phyloP scores from a whole-genome alignment of 2,888 invertebrate species.

The Geotrupes spiniger region DNA sequence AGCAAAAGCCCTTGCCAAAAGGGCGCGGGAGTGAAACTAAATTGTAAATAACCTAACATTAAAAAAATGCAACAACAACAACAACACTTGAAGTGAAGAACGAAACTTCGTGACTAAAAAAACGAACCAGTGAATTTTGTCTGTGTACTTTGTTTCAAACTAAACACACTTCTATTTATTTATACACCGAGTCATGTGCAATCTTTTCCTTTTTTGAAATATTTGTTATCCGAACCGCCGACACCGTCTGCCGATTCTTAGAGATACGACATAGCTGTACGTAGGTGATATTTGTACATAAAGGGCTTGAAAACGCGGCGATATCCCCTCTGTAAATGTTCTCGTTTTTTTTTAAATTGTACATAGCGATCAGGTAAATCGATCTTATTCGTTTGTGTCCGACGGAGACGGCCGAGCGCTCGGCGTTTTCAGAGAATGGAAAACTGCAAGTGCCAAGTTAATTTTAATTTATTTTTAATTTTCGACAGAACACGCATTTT shows the following conservation, averaged over 20 bases:
- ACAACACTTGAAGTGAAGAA: no score
- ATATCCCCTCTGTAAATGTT: slow-evolving; percentile 3
- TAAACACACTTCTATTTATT: not conserved
- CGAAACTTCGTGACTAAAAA: no score
- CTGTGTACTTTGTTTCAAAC: no score
- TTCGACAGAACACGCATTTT: not conserved
- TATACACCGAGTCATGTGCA: slow-evolving; percentile 5
- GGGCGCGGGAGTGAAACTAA: slow-evolving; percentile 47
- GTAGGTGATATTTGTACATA: slow-evolving; percentile 10
- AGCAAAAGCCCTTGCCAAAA: slow-evolving; percentile 51
- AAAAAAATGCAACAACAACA: slow-evolving; percentile 3
- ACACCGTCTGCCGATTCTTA: not conserved
- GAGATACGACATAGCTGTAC: slow-evolving; percentile 5
- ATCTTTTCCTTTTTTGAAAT: not conserved
- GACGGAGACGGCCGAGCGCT: no score
- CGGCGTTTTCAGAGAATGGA: not conserved
- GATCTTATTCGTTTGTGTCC: no score
- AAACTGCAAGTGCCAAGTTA: slow-evolving; percentile 6
- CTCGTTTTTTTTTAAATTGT: no score
- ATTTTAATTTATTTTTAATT: slow-evolving; percentile 6
- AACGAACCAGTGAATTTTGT: no score
- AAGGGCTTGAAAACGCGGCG: not conserved
- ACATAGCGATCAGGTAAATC: no score
- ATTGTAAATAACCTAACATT: no score
- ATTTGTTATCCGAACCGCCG: no score